Conservation (phyloP, 2,113 vertebrate genomes). For the Bothrops jararaca region DNA sequence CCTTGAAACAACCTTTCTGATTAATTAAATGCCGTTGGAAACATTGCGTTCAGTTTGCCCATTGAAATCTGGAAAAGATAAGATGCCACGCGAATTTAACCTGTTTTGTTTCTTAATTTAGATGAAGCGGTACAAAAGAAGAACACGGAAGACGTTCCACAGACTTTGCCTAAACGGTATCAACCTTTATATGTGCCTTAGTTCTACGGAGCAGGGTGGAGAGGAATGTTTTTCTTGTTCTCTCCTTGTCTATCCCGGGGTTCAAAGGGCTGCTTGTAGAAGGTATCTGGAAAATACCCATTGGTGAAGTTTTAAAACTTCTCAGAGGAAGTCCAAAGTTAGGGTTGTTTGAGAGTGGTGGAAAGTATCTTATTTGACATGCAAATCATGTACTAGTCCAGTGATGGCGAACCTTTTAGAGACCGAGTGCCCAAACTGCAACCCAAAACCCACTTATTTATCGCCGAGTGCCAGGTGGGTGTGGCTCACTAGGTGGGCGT, state of each 20-base stretch:
- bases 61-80: not conserved
- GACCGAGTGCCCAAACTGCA: too few species aligned
- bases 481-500: too few species aligned
- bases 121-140: not conserved
- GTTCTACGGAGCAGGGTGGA: not conserved
- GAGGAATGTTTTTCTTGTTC: not conserved
- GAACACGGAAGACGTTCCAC: constrained; percentile 13
- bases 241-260: not conserved
- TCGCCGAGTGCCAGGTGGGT: too few species aligned
- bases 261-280: not conserved
- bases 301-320: not conserved
- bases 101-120: constrained; percentile 17
- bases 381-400: not conserved
- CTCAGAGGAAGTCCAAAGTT: not conserved
- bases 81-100: not conserved
- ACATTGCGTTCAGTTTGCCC: not conserved
- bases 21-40: not conserved
- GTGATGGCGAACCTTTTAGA: too few species aligned
- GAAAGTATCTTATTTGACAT: not conserved
- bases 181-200: not conserved
- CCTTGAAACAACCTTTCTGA: not conserved
- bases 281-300: not conserved
- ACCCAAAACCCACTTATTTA: too few species aligned
- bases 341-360: not conserved
- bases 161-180: constrained; percentile 36